Percentiles rank a stretch among this genome's conserved stretches.
These are phyloP conservation scores for Gobio gobio DNA, from an alignment of 2,113 vertebrate species.

Conservation along the genomic window DNA sequence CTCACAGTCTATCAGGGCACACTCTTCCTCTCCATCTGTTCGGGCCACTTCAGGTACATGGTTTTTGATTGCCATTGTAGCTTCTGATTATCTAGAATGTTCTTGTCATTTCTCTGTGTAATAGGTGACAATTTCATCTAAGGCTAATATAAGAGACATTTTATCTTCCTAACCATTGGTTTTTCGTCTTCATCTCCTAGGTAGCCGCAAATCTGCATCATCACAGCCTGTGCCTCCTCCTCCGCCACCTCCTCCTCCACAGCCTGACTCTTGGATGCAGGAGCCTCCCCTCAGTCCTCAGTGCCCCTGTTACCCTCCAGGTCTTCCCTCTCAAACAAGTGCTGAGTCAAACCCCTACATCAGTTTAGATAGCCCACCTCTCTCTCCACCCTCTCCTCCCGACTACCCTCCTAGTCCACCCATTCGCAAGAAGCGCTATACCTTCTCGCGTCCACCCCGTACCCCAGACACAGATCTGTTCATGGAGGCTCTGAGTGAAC, in stretches of 20 bases:
- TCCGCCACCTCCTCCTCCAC: conserved; percentile 45
- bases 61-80: neutral
- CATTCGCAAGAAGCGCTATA: conserved; percentile 85
- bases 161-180: neutral
- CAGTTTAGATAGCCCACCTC: conserved; percentile 90
- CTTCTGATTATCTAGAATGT: neutral
- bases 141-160: neutral
- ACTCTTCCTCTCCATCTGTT: conserved; percentile 69
- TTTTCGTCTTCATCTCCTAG: conserved; percentile 64
- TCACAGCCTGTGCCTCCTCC: conserved; percentile 47
- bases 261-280: conserved; percentile 76
- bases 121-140: neutral
- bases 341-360: conserved; percentile 95
- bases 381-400: conserved; percentile 83
- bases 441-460: conserved; percentile 86
- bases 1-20: conserved; percentile 69
- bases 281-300: conserved; percentile 79
- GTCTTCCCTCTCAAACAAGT: conserved; percentile 88
- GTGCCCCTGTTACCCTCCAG: conserved; percentile 76
- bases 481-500: conserved; percentile 89
- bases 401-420: conserved; percentile 73
- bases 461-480: conserved; percentile 91
- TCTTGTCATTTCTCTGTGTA: neutral
- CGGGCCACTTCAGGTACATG: conserved; percentile 72
- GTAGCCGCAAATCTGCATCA: conserved; percentile 72